Conservation (phyloP, 2,888 invertebrate genomes). For the Latrodectus elegans region DNA sequence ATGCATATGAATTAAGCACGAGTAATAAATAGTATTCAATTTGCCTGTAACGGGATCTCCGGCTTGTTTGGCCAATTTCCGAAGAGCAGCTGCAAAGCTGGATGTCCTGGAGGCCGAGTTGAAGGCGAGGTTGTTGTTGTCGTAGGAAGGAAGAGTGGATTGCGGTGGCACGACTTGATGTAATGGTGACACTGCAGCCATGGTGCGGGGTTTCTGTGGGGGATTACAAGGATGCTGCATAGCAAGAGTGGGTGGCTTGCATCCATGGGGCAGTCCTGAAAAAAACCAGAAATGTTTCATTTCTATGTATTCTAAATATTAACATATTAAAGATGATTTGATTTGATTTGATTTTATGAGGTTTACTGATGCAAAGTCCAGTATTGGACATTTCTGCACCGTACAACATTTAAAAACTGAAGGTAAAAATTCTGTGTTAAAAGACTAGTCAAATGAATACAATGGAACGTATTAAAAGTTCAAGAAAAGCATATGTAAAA, state of each 20-base stretch:
- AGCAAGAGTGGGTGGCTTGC: constrained; percentile 51
- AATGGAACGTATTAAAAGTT: too few species aligned
- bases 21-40: neutral
- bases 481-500: too few species aligned
- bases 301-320: too few species aligned
- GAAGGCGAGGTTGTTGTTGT: constrained; percentile 70
- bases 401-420: too few species aligned
- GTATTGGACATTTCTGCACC: too few species aligned
- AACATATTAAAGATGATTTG: too few species aligned
- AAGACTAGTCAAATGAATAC: too few species aligned
- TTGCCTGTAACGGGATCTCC: constrained; percentile 73
- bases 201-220: constrained; percentile 55
- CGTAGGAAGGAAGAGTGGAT: constrained; percentile 72
- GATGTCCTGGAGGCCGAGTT: constrained; percentile 77
- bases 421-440: too few species aligned
- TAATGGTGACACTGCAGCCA: constrained; percentile 74
- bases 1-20: too few species aligned
- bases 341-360: too few species aligned
- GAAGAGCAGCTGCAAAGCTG: constrained; percentile 89
- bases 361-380: too few species aligned
- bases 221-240: constrained; percentile 53
- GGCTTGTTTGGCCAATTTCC: constrained; percentile 93
- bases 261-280: constrained; percentile 65
- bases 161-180: constrained; percentile 72
- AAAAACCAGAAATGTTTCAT: neutral